Evolutionary conservation across 2,113 vertebrate species (phyloP).

Genomic region (Rattus rattus): DNA sequence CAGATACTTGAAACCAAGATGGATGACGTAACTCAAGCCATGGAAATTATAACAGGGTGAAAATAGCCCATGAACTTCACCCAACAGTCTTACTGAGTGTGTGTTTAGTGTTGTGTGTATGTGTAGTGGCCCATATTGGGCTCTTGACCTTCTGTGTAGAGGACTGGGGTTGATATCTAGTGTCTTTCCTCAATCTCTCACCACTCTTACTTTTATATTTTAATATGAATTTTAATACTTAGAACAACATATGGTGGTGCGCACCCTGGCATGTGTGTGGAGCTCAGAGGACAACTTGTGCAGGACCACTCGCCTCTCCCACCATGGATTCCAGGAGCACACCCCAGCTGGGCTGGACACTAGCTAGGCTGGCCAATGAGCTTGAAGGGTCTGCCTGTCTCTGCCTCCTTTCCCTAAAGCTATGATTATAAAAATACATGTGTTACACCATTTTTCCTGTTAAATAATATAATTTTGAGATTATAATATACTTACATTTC

Average conservation of each 20-base stretch:
- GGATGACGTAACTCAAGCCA: not conserved
- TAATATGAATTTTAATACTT: not conserved
- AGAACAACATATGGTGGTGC: not conserved
- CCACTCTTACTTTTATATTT: not conserved
- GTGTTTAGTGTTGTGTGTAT: not conserved
- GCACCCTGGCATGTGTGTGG: not conserved
- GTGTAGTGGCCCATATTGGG: not conserved
- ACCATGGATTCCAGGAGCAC: not conserved
- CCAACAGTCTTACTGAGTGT: not conserved
- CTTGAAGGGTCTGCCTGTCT: not conserved
- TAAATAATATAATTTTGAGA: not conserved
- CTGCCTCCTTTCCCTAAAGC: not conserved
- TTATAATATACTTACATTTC: not conserved
- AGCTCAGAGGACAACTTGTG: not conserved
- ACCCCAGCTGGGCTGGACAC: no score
- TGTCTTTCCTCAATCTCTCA: not conserved
- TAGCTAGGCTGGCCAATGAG: not conserved
- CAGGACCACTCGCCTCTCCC: not conserved
- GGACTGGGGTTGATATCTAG: not conserved
- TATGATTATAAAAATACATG: not conserved
- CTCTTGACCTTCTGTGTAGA: not conserved
- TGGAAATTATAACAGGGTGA: not conserved
- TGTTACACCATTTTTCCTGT: not conserved
- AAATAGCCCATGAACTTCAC: not conserved
- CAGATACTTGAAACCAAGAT: slow-evolving; percentile 18